Percentiles rank a stretch among this genome's conserved stretches.
Conservation (phyloP, 2,797 vertebrate genomes). For the Pachyuromys duprasi region DNA sequence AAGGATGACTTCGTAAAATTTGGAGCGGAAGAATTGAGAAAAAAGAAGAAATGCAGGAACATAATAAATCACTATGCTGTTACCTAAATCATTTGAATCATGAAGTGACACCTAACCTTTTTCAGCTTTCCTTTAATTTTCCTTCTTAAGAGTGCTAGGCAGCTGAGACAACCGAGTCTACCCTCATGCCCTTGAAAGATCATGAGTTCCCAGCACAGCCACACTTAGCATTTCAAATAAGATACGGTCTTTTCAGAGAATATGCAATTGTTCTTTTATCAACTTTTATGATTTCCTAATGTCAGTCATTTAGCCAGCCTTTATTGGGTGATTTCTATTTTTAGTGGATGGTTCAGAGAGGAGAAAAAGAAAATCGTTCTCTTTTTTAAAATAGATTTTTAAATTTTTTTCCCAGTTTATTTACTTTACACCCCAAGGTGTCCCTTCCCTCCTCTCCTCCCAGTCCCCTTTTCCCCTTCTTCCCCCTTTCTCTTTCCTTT, state of each 20-base stretch:
- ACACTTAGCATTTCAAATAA: constrained; percentile 79
- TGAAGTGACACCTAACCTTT: constrained; percentile 59
- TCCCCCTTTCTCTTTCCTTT: too few species aligned
- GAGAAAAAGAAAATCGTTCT: constrained; percentile 62
- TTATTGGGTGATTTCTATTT: constrained; percentile 75
- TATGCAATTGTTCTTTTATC: constrained; percentile 72
- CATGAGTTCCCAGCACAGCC: constrained; percentile 44
- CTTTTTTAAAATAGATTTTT: too few species aligned
- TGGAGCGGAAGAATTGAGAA: background rate
- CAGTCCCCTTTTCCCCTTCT: too few species aligned
- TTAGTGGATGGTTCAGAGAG: constrained; percentile 64
- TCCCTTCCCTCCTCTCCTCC: too few species aligned
- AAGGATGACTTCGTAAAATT: constrained; percentile 47
- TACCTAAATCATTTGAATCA: constrained; percentile 64
- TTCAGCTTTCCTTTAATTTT: constrained; percentile 65
- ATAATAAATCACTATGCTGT: constrained; percentile 56
- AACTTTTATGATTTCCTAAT: constrained; percentile 71
- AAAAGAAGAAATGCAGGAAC: constrained; percentile 14
- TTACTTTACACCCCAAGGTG: too few species aligned
- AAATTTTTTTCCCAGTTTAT: too few species aligned
- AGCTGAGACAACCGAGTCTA: constrained; percentile 61
- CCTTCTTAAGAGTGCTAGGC: constrained; percentile 60
- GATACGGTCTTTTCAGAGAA: constrained; percentile 65
- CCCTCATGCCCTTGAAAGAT: constrained; percentile 69
- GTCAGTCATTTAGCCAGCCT: constrained; percentile 69